Evolutionary conservation across 2,797 vertebrate species (phyloP).

Genomic region (Sebastiscus albofasciatus): DNA sequence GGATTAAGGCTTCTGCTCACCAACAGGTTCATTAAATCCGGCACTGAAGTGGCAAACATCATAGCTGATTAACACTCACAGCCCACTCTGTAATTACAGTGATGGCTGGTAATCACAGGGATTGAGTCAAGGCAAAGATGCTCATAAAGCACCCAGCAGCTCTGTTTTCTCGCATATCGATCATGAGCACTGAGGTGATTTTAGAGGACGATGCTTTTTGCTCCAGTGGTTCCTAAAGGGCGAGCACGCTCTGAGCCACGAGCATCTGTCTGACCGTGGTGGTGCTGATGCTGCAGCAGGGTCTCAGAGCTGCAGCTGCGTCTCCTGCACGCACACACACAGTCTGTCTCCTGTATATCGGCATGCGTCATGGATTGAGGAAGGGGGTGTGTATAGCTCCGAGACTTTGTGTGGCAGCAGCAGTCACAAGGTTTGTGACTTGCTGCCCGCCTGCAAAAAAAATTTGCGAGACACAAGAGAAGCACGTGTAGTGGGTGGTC

Average conservation of each 20-base stretch:
- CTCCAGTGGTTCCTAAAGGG: not conserved
- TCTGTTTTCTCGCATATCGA: slow-evolving; percentile 33
- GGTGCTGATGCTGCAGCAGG: slow-evolving; percentile 64
- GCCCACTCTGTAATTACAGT: not conserved
- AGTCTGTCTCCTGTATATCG: slow-evolving; percentile 20
- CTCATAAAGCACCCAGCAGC: not conserved
- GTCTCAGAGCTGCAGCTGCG: slow-evolving; percentile 11
- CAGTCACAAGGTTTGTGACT: slow-evolving; percentile 49
- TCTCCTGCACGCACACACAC: slow-evolving; percentile 43
- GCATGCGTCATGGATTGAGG: slow-evolving; percentile 47
- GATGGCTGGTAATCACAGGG: not conserved
- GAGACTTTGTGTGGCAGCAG: slow-evolving; percentile 17
- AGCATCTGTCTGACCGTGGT: slow-evolving; percentile 27
- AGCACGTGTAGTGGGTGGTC: slow-evolving; percentile 83
- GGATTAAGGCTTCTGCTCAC: not conserved
- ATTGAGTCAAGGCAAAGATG: not conserved
- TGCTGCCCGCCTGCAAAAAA: slow-evolving; percentile 20
- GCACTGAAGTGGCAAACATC: not conserved
- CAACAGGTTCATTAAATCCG: slow-evolving; percentile 1
- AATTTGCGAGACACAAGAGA: slow-evolving; percentile 42
- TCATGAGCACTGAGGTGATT: slow-evolving; percentile 24
- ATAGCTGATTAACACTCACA: slow-evolving; percentile 1
- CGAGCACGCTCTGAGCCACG: slow-evolving; percentile 62
- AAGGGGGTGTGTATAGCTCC: not conserved
- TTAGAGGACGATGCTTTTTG: slow-evolving; percentile 20